Percentiles rank a stretch among this genome's conserved stretches.
These are phyloP conservation scores for Anarrhichthys ocellatus DNA, from an alignment of 2,113 vertebrate genomes.

Conservation along the genomic window DNA sequence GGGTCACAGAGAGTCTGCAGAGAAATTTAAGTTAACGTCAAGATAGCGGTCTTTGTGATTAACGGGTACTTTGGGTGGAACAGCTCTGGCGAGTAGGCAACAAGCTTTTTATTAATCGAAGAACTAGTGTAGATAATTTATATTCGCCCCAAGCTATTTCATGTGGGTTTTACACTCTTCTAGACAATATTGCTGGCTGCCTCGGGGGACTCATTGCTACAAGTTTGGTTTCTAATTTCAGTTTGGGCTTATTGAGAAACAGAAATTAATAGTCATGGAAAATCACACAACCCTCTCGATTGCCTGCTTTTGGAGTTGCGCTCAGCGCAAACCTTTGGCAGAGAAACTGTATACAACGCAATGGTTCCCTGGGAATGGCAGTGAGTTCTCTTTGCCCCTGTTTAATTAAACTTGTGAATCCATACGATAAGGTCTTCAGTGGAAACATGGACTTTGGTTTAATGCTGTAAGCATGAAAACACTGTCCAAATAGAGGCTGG, in stretches of 20 bases:
- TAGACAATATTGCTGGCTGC: slow-evolving; percentile 30
- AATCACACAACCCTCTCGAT: slow-evolving; percentile 29
- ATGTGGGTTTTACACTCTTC: slow-evolving; percentile 9
- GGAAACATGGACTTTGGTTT: slow-evolving; percentile 34
- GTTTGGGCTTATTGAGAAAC: slow-evolving; percentile 67
- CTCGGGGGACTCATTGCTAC: slow-evolving; percentile 46
- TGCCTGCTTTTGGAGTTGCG: slow-evolving; percentile 45
- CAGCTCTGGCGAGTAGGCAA: slow-evolving; percentile 32
- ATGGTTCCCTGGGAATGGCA: slow-evolving; percentile 41
- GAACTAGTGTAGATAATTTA: slow-evolving; percentile 5
- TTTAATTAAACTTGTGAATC: slow-evolving; percentile 56
- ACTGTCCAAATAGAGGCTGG: neutral
- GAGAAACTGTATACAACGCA: slow-evolving; percentile 26
- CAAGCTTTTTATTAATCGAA: slow-evolving; percentile 17
- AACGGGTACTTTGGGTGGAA: slow-evolving; percentile 19
- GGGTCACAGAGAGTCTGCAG: slow-evolving; percentile 12
- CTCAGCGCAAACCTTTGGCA: slow-evolving; percentile 25
- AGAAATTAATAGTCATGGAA: slow-evolving; percentile 64
- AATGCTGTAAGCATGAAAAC: slow-evolving; percentile 38
- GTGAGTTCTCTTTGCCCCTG: slow-evolving; percentile 17
- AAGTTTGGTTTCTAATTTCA: slow-evolving; percentile 55
- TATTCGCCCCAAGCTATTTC: slow-evolving; percentile 10
- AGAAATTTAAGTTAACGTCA: neutral
- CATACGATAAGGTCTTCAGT: slow-evolving; percentile 15
- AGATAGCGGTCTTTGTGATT: slow-evolving; percentile 13